Evolutionary conservation across 2,888 invertebrate genomes (phyloP).

Genomic region (Clitarchus hookeri): DNA sequence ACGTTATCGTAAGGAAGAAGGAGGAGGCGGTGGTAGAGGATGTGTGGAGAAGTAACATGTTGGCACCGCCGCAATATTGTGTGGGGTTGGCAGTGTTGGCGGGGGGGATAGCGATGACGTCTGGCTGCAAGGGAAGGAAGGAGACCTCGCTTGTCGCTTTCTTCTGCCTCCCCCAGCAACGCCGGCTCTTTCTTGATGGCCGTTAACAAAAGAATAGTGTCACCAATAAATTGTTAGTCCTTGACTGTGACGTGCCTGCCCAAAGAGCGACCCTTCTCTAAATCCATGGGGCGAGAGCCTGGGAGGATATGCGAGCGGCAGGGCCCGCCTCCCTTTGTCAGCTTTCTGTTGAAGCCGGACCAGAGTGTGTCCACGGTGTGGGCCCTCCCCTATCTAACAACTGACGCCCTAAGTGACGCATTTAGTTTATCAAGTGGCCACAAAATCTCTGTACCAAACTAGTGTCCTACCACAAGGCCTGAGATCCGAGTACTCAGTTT

Average conservation of each 20-base stretch:
- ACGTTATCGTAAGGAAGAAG: too few species aligned
- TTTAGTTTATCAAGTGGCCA: too few species aligned
- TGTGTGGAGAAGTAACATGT: background rate
- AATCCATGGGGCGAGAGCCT: background rate
- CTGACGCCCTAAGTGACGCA: too few species aligned
- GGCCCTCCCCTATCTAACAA: too few species aligned
- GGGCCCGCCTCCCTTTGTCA: too few species aligned
- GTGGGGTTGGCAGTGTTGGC: background rate
- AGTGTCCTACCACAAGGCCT: too few species aligned
- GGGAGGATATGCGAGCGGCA: background rate
- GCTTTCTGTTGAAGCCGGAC: too few species aligned
- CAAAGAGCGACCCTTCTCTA: conserved; percentile 24
- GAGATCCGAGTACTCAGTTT: too few species aligned
- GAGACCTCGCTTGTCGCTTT: background rate
- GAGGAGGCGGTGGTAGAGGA: too few species aligned
- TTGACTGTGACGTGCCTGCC: conserved; percentile 27
- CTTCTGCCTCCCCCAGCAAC: background rate
- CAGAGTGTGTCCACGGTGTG: too few species aligned
- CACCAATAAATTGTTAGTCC: conserved; percentile 37
- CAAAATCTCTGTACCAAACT: too few species aligned
- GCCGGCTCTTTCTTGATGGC: conserved; percentile 27
- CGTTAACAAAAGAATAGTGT: conserved; percentile 37
- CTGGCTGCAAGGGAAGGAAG: background rate
- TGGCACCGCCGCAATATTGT: background rate
- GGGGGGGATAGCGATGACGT: background rate